Percentiles rank a stretch among this genome's conserved stretches.
Evolutionary conservation across 2,797 vertebrate genomes (phyloP).

Genomic region (Myotis planiceps): DNA sequence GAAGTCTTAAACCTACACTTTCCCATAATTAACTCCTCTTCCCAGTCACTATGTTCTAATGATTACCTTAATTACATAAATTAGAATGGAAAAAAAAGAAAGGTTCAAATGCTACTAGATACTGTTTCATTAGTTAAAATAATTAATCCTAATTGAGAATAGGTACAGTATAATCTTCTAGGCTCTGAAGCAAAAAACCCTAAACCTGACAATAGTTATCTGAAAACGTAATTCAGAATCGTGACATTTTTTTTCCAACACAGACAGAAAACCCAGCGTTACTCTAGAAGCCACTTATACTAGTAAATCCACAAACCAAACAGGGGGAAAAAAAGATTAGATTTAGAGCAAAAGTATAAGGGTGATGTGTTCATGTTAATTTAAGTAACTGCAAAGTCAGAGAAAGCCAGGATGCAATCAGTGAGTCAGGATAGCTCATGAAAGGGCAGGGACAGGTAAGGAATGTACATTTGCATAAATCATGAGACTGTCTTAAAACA

Average conservation of each 20-base stretch:
- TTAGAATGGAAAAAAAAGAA: slow-evolving; percentile 32
- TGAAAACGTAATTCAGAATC: slow-evolving; percentile 18
- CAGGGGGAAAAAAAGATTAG: neutral
- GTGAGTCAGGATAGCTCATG: slow-evolving; percentile 70
- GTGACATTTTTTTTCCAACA: neutral
- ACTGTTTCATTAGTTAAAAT: slow-evolving; percentile 59
- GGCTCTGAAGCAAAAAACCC: slow-evolving; percentile 6
- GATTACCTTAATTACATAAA: slow-evolving; percentile 55
- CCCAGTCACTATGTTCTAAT: slow-evolving; percentile 52
- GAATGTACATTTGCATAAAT: neutral
- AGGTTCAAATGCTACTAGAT: slow-evolving; percentile 31
- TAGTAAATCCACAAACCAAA: slow-evolving; percentile 34
- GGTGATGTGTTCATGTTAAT: slow-evolving; percentile 33
- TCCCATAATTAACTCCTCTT: slow-evolving; percentile 68
- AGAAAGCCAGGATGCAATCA: slow-evolving; percentile 8
- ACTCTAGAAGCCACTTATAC: neutral
- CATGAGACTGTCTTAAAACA: slow-evolving; percentile 2
- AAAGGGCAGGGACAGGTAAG: slow-evolving; percentile 13
- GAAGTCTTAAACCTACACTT: slow-evolving; percentile 48
- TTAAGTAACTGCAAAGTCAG: slow-evolving; percentile 61
- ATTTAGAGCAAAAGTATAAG: slow-evolving; percentile 46
- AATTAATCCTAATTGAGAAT: neutral
- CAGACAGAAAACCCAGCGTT: slow-evolving; percentile 31
- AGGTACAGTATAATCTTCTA: neutral
- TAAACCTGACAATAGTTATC: neutral